These are phyloP conservation scores for Caenorhabditis brenneri DNA, from an alignment of 1,140 invertebrate species.

Conservation along the genomic window DNA sequence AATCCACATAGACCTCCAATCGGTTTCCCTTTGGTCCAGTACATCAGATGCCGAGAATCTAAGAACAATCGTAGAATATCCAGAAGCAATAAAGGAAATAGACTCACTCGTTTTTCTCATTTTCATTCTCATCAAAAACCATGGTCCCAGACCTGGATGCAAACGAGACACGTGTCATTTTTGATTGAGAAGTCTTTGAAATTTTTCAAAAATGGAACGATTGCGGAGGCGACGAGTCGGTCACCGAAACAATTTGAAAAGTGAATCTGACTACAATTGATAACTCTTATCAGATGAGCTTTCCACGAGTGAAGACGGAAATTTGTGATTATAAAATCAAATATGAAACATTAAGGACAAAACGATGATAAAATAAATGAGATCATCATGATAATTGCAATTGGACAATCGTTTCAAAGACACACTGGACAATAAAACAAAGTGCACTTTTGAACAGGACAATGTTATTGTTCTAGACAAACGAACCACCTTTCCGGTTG, in stretches of 20 bases:
- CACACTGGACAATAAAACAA: no score
- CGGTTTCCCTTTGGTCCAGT: not conserved
- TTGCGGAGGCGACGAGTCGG: not conserved
- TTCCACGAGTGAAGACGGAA: no score
- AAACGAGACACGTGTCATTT: not conserved
- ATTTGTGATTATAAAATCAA: not conserved
- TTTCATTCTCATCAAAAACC: not conserved
- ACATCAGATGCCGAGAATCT: not conserved
- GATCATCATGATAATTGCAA: not conserved
- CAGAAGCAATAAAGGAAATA: not conserved
- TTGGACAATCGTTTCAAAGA: no score
- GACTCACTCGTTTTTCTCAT: constrained; percentile 15
- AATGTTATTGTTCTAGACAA: no score
- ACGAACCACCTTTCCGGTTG: no score
- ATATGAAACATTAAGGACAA: not conserved
- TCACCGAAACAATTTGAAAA: not conserved
- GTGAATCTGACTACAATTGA: not conserved
- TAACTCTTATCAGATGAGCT: no score
- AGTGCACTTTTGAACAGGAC: no score
- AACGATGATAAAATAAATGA: not conserved
- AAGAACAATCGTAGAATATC: not conserved
- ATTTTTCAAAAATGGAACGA: no score
- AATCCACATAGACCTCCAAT: constrained; percentile 34
- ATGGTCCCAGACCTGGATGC: not conserved
- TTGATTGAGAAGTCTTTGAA: no score